Base-by-base conservation (phyloP, 2,888 invertebrate species). In the Clistopyga incitator region DNA sequence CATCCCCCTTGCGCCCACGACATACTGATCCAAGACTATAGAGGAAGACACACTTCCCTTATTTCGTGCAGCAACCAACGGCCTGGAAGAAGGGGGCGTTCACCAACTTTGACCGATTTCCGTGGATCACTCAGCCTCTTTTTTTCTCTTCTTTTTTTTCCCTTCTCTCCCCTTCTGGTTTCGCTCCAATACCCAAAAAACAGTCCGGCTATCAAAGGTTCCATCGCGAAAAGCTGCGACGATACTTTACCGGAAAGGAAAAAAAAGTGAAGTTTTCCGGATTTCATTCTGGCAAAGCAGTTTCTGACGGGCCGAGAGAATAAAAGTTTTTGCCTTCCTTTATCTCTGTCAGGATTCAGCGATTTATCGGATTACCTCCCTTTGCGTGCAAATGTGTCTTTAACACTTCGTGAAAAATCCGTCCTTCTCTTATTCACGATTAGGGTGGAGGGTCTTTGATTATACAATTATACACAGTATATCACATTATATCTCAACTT, bases 51-150 rank as follows among this genome's bases (percentile, higher is more conserved):
- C 54, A 80, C 71, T 77, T 84, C 54, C 71, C 78, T 78, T 59
- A 78, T 81, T 84, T 84, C 64, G 74, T 78, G 65, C 70, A 81
- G 75, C 71, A 47, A 56, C 68, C 78, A 86, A 74, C 78, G 79
- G 67, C 68, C 79, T 52, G 79, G 81, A 85, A 86, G 81, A 74
- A 47, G 78, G 68, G 68, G 84, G 61, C 74, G 52, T 47, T 71
- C 70, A 77, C 80, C 77, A 81, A 86, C 85, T 84, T 85, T 86
- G 85, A 85, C 86, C 86, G 85, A 85, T 86, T 85, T 80, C 72
- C 52, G 79, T 38, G 75, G 78, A 86, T 85, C 81, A 78, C 77
- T 85, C 85, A 81, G 67, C 78, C 76, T 82, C 72, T 82, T 84
- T 80, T 85, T 84, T 72, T 59, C 47, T 50, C 18, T 45, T 54